Conservation (phyloP, 2,888 invertebrate genomes). For the Hyalella azteca region DNA sequence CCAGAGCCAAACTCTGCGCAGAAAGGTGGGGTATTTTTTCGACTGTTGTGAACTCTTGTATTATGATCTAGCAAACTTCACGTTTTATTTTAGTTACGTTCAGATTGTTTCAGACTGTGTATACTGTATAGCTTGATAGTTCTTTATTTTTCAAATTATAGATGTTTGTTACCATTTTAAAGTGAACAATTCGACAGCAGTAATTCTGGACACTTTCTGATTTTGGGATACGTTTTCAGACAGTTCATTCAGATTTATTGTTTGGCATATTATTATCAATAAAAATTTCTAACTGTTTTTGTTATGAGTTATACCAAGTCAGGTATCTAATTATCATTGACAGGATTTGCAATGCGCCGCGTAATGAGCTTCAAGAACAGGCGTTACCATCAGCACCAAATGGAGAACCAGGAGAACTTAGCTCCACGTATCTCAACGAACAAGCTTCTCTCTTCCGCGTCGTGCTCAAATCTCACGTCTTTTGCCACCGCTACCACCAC, state of each 20-base stretch:
- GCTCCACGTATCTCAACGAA: neutral
- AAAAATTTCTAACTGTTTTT: no score
- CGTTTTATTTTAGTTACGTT: no score
- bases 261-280: no score
- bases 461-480: neutral
- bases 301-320: no score
- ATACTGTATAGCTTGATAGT: neutral
- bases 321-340: neutral
- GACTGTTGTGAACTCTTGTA: no score
- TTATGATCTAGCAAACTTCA: no score
- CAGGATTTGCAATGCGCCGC: neutral
- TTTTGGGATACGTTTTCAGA: no score
- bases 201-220: no score
- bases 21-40: neutral
- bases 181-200: no score
- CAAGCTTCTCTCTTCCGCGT: neutral
- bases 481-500: neutral
- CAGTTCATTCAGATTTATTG: no score
- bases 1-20: neutral
- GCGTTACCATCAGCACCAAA: neutral
- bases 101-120: no score
- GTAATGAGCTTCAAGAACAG: slow-evolving; percentile 4
- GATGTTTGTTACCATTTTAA: no score
- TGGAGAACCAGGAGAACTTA: slow-evolving; percentile 1
- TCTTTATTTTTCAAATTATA: neutral